Evolutionary conservation across 2,113 vertebrate species (phyloP).

Genomic region (Leucosticte australis): DNA sequence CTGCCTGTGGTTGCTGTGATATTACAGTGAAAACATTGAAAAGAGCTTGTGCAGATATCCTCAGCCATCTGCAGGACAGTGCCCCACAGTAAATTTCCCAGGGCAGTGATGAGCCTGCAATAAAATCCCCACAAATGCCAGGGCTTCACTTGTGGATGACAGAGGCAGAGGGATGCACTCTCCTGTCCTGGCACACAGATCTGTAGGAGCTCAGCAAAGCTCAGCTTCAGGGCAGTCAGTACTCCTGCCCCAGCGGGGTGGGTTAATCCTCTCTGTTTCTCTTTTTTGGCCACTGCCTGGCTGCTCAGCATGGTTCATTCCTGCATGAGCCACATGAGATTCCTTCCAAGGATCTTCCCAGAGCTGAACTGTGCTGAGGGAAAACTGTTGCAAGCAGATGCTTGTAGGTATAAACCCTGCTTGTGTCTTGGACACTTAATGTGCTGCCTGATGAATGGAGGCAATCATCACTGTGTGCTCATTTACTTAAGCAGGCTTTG

Average conservation of each 20-base stretch:
- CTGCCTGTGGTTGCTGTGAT: background rate
- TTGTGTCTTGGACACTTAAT: background rate
- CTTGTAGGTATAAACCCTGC: background rate
- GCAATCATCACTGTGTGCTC: background rate
- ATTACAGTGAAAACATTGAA: background rate
- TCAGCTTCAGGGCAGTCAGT: background rate
- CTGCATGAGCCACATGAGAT: background rate
- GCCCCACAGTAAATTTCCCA: background rate
- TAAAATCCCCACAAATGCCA: background rate
- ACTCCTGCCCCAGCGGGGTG: background rate
- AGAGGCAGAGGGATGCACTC: background rate
- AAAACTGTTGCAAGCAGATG: background rate
- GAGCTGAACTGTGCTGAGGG: rapidly evolving
- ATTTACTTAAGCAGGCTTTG: background rate
- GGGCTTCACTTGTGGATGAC: background rate
- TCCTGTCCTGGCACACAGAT: background rate
- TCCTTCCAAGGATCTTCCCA: background rate
- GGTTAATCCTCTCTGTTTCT: background rate
- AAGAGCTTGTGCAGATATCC: background rate
- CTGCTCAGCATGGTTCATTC: background rate
- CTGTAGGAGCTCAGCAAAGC: background rate
- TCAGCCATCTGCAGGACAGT: background rate
- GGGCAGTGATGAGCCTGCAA: background rate
- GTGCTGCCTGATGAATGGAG: background rate
- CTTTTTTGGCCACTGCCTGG: no score